phyloP scores from a whole-genome alignment of 1,140 invertebrate species.

The Samia ricini region DNA sequence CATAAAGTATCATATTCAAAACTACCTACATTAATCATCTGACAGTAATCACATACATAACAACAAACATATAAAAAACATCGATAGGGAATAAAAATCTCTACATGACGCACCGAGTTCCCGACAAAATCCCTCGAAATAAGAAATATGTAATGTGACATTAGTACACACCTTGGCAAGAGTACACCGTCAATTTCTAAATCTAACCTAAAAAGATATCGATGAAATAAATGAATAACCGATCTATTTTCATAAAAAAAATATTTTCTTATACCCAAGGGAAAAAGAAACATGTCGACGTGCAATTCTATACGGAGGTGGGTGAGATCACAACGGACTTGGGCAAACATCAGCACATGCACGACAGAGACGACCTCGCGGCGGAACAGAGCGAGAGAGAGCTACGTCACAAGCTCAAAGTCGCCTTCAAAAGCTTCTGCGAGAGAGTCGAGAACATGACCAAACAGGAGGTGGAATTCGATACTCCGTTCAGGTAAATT shows the following conservation, averaged over 20 bases:
- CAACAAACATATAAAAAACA: too few species aligned
- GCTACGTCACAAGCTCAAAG: constrained; percentile 96
- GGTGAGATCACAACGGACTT: constrained; percentile 99
- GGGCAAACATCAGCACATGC: constrained; percentile 99
- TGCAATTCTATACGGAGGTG: constrained; percentile 99
- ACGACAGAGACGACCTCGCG: constrained; percentile 98
- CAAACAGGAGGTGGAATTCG: constrained; percentile 98
- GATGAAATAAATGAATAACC: not conserved
- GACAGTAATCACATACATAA: too few species aligned
- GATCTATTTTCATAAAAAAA: not conserved
- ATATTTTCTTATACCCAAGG: too few species aligned
- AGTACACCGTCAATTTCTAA: too few species aligned
- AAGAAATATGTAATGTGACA: too few species aligned
- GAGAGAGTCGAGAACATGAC: constrained; percentile 98
- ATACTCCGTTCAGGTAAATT: constrained; percentile 91
- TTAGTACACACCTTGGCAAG: too few species aligned
- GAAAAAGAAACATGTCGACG: constrained; percentile 99
- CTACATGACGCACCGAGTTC: too few species aligned
- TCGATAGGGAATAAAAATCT: too few species aligned
- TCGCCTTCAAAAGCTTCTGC: constrained; percentile 98
- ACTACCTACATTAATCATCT: too few species aligned
- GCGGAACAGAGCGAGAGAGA: constrained; percentile 99
- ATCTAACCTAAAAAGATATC: too few species aligned
- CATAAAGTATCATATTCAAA: too few species aligned
- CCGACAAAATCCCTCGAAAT: too few species aligned